phyloP scores from a whole-genome alignment of 2,888 invertebrate genomes.

The Galerucella calmariensis region DNA sequence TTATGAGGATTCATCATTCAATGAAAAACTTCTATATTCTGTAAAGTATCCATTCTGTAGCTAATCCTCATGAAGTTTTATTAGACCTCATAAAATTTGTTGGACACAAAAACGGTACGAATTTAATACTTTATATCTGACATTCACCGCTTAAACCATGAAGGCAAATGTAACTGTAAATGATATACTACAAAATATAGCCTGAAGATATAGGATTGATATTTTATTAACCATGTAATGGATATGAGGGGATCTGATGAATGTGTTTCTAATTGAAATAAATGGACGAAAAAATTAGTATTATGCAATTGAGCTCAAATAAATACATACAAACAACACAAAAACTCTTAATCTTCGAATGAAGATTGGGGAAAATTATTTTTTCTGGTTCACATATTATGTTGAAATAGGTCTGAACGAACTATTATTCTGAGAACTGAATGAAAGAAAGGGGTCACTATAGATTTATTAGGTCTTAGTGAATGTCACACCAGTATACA shows the following conservation, averaged over 20 bases:
- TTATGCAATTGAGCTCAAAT: no score
- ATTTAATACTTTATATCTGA: not conserved
- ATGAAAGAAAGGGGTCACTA: no score
- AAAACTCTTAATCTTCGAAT: no score
- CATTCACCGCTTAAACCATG: not conserved
- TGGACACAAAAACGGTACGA: not conserved
- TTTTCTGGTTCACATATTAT: no score
- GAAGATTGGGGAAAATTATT: no score
- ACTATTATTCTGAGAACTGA: no score
- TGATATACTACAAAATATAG: not conserved
- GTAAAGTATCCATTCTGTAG: not conserved
- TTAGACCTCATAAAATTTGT: not conserved
- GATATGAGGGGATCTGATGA: not conserved
- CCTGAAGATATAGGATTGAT: not conserved
- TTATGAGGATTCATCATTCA: not conserved
- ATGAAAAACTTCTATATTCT: not conserved
- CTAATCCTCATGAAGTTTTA: not conserved
- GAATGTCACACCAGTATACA: no score
- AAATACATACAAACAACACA: no score
- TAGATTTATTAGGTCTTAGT: no score
- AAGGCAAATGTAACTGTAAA: not conserved
- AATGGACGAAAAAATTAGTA: not conserved
- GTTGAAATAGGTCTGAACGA: no score
- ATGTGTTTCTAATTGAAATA: not conserved
- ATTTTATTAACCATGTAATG: not conserved